Conservation (phyloP, 2,113 vertebrate genomes). For the Spheniscus mendiculus region DNA sequence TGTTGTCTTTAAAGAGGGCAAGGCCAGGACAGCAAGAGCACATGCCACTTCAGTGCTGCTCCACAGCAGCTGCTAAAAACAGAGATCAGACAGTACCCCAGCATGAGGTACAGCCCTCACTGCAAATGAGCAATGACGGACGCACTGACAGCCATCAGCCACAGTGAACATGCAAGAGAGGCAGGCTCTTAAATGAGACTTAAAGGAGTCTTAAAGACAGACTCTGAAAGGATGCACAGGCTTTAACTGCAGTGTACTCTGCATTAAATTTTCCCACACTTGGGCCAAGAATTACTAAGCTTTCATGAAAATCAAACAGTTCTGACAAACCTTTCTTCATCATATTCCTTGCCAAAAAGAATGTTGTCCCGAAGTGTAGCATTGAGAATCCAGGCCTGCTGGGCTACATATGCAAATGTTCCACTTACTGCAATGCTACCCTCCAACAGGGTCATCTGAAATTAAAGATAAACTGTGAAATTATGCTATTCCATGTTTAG, state of each 20-base stretch:
- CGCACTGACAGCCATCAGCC: background rate
- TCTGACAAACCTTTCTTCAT: constrained; percentile 87
- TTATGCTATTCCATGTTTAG: background rate
- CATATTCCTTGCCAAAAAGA: constrained; percentile 89
- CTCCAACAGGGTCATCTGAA: constrained; percentile 88
- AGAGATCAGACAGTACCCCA: background rate
- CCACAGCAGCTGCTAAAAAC: background rate
- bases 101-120: background rate
- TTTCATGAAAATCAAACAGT: background rate
- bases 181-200: background rate
- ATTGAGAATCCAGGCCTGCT: constrained; percentile 94
- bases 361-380: constrained; percentile 91
- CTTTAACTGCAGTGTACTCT: background rate
- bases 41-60: background rate
- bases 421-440: constrained; percentile 86
- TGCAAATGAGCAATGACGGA: background rate
- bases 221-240: background rate
- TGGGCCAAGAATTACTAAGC: background rate
- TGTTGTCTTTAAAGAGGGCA: background rate
- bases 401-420: constrained; percentile 88
- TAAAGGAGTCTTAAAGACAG: background rate
- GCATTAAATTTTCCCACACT: background rate
- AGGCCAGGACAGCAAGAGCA: background rate
- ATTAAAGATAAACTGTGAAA: background rate
- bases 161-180: background rate